Conservation (phyloP, 2,888 invertebrate genomes). For the Prosopocoilus inquinatus region DNA sequence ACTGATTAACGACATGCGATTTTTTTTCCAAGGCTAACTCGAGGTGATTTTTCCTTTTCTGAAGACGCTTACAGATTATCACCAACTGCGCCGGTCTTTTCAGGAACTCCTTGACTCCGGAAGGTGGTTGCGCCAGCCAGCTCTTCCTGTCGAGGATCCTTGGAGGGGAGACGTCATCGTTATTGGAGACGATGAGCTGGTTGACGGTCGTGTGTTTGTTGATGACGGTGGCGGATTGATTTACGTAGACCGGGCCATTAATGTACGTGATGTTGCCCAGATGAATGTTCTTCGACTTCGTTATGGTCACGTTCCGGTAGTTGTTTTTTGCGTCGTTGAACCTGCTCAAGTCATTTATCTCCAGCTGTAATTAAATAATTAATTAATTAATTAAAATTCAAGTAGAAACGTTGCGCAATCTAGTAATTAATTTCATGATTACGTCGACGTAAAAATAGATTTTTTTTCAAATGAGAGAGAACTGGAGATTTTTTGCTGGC, state of each 20-base stretch:
- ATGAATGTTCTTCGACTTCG: slow-evolving; percentile 51
- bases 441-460: too few species aligned
- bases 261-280: slow-evolving; percentile 55
- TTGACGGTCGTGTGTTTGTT: slow-evolving; percentile 21
- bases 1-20: too few species aligned
- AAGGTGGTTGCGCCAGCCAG: slow-evolving; percentile 54
- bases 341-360: neutral
- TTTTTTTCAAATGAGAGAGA: too few species aligned
- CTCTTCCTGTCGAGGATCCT: slow-evolving; percentile 27
- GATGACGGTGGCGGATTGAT: slow-evolving; percentile 23
- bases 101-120: slow-evolving; percentile 42
- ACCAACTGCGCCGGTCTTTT: slow-evolving; percentile 51
- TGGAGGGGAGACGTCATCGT: slow-evolving; percentile 3
- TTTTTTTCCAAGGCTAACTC: too few species aligned
- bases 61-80: slow-evolving; percentile 54
- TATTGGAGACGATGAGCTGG: slow-evolving; percentile 10
- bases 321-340: slow-evolving; percentile 13
- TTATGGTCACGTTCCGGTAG: slow-evolving; percentile 45
- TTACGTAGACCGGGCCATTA: slow-evolving; percentile 51
- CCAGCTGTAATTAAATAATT: slow-evolving; percentile 7
- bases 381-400: too few species aligned
- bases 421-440: too few species aligned
- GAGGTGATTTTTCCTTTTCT: too few species aligned
- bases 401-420: neutral
- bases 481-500: too few species aligned